phyloP scores from a whole-genome alignment of 2,888 invertebrate genomes.

The Cephus runcator region DNA sequence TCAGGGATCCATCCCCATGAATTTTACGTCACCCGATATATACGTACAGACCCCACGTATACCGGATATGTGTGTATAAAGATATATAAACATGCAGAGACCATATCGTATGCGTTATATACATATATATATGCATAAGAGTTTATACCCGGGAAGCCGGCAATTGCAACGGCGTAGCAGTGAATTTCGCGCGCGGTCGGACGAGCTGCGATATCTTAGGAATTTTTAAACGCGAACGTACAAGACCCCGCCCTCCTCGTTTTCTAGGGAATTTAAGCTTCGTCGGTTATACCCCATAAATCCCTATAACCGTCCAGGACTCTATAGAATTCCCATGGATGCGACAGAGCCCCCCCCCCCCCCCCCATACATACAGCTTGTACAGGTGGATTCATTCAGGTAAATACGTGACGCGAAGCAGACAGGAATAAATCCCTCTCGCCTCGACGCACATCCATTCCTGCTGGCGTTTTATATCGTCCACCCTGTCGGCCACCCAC shows the following conservation, averaged over 20 bases:
- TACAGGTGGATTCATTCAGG: background rate
- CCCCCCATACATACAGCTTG: background rate
- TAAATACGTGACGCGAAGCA: background rate
- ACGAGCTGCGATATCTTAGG: conserved; percentile 44
- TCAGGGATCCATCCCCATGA: conserved; percentile 36
- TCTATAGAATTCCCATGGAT: background rate
- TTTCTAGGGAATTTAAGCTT: background rate
- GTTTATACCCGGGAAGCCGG: conserved; percentile 44
- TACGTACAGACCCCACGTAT: background rate
- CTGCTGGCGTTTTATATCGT: background rate
- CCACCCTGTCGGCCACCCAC: background rate
- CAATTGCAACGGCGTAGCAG: conserved; percentile 47
- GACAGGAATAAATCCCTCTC: background rate
- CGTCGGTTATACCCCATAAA: background rate
- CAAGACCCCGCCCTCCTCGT: background rate
- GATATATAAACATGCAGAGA: background rate
- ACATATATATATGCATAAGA: conserved; percentile 32
- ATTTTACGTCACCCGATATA: conserved; percentile 57
- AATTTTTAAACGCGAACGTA: conserved; percentile 57
- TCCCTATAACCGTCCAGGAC: background rate
- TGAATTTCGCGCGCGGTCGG: conserved; percentile 38
- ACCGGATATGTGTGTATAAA: background rate
- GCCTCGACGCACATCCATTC: background rate
- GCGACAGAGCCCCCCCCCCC: background rate
- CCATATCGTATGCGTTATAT: background rate